These are phyloP conservation scores for Pogonocichla stellata DNA, from an alignment of 2,113 vertebrate species.

Conservation along the genomic window DNA sequence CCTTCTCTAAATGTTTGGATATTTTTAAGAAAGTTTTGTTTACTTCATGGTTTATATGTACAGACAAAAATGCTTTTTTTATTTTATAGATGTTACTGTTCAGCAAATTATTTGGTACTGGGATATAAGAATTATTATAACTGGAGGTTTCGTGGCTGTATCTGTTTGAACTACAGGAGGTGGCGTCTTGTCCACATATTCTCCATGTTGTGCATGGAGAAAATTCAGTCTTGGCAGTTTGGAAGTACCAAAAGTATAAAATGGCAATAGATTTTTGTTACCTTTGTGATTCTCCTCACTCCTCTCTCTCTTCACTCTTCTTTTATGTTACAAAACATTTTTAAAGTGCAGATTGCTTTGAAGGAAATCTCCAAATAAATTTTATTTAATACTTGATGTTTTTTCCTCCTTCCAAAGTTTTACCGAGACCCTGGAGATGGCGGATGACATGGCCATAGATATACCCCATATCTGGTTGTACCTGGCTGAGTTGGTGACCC, in stretches of 20 bases:
- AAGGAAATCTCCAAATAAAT: not conserved
- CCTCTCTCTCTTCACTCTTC: not conserved
- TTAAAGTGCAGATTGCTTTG: not conserved
- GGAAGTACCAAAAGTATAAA: not conserved
- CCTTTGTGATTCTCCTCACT: not conserved
- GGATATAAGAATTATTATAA: not conserved
- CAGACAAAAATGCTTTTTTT: not conserved
- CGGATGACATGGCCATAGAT: conserved; percentile 98
- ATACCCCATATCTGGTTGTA: conserved; percentile 99
- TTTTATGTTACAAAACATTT: not conserved
- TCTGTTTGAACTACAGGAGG: not conserved
- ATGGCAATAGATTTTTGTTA: not conserved
- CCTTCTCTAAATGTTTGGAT: not conserved
- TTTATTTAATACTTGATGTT: not conserved
- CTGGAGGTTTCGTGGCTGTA: not conserved
- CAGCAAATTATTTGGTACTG: not conserved
- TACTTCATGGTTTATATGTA: not conserved
- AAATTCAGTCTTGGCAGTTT: not conserved
- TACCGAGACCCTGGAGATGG: conserved; percentile 90
- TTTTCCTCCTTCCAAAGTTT: conserved; percentile 75
- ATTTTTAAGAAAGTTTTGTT: not conserved
- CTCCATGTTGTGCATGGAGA: not conserved
- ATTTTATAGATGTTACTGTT: not conserved
- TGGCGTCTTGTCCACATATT: not conserved
- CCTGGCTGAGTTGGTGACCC: conserved; percentile 91